Evolutionary conservation across 2,888 invertebrate genomes (phyloP), one percentile per base, ranked within the genome.

Genomic region (Aproaerema taeniolella): DNA sequence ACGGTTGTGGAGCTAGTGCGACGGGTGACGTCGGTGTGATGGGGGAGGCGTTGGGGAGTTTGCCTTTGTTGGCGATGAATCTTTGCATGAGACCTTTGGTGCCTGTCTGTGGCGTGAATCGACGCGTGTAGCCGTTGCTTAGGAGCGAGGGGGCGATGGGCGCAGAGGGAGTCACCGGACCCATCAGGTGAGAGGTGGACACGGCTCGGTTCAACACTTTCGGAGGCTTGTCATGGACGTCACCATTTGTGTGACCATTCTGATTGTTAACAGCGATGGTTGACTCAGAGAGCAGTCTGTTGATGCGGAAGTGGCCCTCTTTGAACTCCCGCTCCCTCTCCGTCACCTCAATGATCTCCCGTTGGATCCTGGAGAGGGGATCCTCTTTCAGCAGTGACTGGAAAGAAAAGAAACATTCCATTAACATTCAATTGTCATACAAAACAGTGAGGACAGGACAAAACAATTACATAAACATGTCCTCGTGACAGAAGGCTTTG

Each of bases 291-390:
- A 82, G 49, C 24, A 87, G 73, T 35, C 87, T 63, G 52, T 74
- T 82, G 35, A 82, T 76, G 39, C 83, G 69, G 50, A 87, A 85
- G 58, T 82, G 87, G 12, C 90, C 90, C 56, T 90, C 91, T 53
- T 91, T 88, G 54, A 96, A 90, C 65, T 95, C 95, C 62, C 92
- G 89, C 76, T 97, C 97, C 50, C 95, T 88, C 61, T 94, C 91
- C 38, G 92, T 92, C 44, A 94, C 95, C 80, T 95, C 94, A 60
- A 93, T 91, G 59, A 97, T 95, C 88, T 97, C 96, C 65, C 92
- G 90, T 80, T 96, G 96, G 71, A 97, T 95, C 71, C 95, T 90
- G 62, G 90, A 90, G 61, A 94, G 86, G 49, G 93, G 93, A 78
- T 92, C 91, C 67, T 92, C 89, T 75, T 91, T 91, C 72, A 89